Percentiles rank a stretch among this genome's conserved stretches.
These are phyloP conservation scores for Anoura caudifer DNA, from an alignment of 2,113 vertebrate genomes.

Conservation along the genomic window DNA sequence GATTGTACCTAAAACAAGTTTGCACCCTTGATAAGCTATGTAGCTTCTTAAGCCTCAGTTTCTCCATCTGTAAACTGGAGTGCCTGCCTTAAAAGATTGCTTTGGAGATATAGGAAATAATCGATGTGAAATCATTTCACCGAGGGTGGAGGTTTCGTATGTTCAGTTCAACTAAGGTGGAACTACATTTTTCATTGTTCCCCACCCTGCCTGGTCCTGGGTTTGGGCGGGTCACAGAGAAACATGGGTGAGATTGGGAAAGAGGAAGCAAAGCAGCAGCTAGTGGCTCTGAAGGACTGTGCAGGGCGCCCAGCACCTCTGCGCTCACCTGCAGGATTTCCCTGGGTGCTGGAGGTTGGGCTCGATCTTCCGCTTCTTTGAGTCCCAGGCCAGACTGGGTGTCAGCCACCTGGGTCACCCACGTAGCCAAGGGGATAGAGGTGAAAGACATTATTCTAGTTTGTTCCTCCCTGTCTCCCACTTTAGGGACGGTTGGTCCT, in stretches of 20 bases:
- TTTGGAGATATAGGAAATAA: background rate
- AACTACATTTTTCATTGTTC: background rate
- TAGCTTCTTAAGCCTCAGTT: background rate
- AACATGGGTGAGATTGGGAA: background rate
- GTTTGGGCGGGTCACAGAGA: background rate
- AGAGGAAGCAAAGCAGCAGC: background rate
- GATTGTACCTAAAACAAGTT: background rate
- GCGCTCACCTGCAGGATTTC: fast-evolving
- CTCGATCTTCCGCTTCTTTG: background rate
- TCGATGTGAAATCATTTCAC: background rate
- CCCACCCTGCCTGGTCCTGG: background rate
- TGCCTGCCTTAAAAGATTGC: background rate
- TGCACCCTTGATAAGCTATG: background rate
- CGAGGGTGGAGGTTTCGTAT: background rate
- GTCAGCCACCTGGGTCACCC: background rate
- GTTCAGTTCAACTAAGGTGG: background rate
- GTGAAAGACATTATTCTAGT: background rate
- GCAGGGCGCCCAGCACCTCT: fast-evolving
- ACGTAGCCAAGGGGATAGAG: background rate
- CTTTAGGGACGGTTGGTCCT: background rate
- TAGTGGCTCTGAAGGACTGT: fast-evolving
- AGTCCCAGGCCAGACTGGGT: background rate
- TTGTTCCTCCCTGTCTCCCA: background rate
- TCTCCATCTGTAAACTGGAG: background rate
- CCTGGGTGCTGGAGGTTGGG: background rate